Evolutionary conservation across 2,797 vertebrate genomes (phyloP).

Genomic region (Sebastes oblongus): DNA sequence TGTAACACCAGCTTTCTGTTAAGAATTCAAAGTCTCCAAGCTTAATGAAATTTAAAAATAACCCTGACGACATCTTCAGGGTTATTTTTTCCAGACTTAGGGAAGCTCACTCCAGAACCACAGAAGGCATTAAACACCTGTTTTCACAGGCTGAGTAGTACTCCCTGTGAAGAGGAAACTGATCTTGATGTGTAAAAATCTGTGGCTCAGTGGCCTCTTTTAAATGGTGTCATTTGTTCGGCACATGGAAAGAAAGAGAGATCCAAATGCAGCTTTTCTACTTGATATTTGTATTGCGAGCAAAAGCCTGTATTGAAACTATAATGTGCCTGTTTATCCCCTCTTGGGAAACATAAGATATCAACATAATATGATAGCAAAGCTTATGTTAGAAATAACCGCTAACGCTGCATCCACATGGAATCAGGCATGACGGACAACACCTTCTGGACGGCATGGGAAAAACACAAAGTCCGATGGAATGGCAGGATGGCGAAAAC

Average conservation of each 20-base stretch:
- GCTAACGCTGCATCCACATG: no score
- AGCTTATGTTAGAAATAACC: not conserved
- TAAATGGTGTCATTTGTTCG: not conserved
- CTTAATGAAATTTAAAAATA: not conserved
- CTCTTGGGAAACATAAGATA: not conserved
- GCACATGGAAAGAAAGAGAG: not conserved
- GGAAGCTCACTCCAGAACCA: not conserved
- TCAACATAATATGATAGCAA: not conserved
- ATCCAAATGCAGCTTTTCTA: not conserved
- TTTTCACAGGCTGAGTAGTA: not conserved
- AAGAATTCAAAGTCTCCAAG: not conserved
- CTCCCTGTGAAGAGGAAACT: not conserved
- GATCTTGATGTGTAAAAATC: not conserved
- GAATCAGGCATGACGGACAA: no score
- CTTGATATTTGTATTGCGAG: not conserved
- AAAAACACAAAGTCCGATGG: fast-evolving
- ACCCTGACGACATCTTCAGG: not conserved
- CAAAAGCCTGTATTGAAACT: not conserved
- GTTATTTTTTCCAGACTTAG: not conserved
- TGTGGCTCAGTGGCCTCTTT: not conserved
- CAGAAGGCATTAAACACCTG: not conserved
- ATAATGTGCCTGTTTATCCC: not conserved
- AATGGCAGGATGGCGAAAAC: no score
- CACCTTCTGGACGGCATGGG: not conserved
- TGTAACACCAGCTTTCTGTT: not conserved